A percentile compares a stretch with the other conserved stretches of the same genome.
These are phyloP conservation scores for Chelidonichthys spinosus DNA, from an alignment of 2,797 vertebrate species.

Conservation along the genomic window DNA sequence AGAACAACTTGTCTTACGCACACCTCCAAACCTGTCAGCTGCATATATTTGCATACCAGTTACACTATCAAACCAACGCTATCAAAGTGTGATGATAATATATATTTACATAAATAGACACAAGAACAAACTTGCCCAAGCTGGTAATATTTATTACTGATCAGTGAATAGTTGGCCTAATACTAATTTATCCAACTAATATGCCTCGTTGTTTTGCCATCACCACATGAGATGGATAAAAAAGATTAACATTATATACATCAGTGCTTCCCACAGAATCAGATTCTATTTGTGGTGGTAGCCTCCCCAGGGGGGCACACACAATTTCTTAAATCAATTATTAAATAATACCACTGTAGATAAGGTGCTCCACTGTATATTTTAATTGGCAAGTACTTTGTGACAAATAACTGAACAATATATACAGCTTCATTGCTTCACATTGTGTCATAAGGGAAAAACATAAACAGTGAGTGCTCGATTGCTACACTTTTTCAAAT, in stretches of 20 bases:
- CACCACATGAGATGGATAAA: not conserved
- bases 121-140: not conserved
- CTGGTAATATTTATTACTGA: not conserved
- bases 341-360: too few species aligned
- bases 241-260: not conserved
- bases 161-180: not conserved
- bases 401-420: too few species aligned
- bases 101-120: slow-evolving; percentile 16
- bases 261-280: too few species aligned
- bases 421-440: too few species aligned
- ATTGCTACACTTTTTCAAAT: too few species aligned
- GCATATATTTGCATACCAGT: slow-evolving; percentile 51
- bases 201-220: not conserved
- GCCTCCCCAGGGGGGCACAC: not conserved
- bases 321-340: too few species aligned
- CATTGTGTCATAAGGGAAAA: too few species aligned
- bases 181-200: not conserved
- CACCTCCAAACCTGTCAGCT: slow-evolving; percentile 33
- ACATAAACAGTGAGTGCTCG: too few species aligned
- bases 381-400: too few species aligned
- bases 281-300: too few species aligned
- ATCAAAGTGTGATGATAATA: slow-evolving; percentile 22
- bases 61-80: slow-evolving; percentile 11
- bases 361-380: too few species aligned
- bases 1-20: slow-evolving; percentile 41